Evolutionary conservation across 1,140 invertebrate species (phyloP), one percentile per base, ranked within the genome.

Genomic region (Drosophila kikkawai): DNA sequence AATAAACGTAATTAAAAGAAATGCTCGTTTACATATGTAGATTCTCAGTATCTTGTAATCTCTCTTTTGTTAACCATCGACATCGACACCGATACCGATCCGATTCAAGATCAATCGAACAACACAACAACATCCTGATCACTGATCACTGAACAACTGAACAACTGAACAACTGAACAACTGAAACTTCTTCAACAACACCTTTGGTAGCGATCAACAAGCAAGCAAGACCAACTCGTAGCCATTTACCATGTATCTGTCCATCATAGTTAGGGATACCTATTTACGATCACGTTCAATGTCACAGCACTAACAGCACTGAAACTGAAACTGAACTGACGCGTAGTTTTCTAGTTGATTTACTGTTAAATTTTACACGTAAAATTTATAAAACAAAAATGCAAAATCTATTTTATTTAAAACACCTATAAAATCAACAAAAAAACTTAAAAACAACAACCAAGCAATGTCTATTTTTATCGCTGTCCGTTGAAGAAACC

Each of bases 1-100:
- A 92, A 88, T 91, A 92, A 92, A 92, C 84, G 80, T 91, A 91
- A 92, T 86, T 92, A 88, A 92, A 87, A 86, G 82, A 88, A 88
- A 84, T 88, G 88, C 87, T 91, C 86, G 87, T 91, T 91, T 91
- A 91, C 77, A 91, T 90, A 91, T 86, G 85, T 92, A 92, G 91
- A 90, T 88, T 85, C 75, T 79, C 77, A 71, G 87, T 84, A 88
- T 87, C 75, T 88, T 88, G 87, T 88, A 88, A 87, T 84, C 78
- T 90, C 85, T 86, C 53, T 85, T 79, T 88, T 87, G 84, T 87
- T 80, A 85, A 71, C 59, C 60, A 60, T 55, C 82, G 84, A 58
- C 55, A 64, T 55, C 53, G 53, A 55, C 55, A 57, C 34, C 47
- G 50, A 64, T 39, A 56, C 53, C 53, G 53, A 56, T 56, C 53